phyloP scores from a whole-genome alignment of 2,888 invertebrate genomes.

The Cistogaster globosa region DNA sequence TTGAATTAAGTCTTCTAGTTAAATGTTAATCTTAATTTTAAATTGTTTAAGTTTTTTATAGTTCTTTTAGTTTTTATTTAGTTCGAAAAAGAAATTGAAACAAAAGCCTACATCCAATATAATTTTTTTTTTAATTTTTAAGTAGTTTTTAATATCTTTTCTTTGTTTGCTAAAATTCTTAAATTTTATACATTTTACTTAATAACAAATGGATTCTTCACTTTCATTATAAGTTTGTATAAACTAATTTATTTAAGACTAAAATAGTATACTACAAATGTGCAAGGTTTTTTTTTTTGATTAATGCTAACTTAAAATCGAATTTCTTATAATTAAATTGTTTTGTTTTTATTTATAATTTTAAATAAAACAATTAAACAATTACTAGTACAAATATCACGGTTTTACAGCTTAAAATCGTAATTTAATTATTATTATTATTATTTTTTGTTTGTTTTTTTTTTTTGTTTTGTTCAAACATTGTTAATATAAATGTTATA shows the following conservation, averaged over 20 bases:
- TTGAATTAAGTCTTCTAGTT: conserved; percentile 49
- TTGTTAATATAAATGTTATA: conserved; percentile 12
- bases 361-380: conserved; percentile 69
- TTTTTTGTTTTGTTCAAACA: not conserved
- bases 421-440: conserved; percentile 38
- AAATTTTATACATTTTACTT: conserved; percentile 31
- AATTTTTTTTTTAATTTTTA: not conserved
- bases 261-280: conserved; percentile 60
- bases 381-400: conserved; percentile 81
- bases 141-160: conserved; percentile 6
- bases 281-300: conserved; percentile 48
- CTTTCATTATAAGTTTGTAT: not conserved
- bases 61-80: conserved; percentile 7
- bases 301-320: conserved; percentile 21
- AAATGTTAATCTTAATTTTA: conserved; percentile 14
- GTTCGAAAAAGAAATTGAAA: conserved; percentile 4
- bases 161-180: not conserved
- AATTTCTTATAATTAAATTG: conserved; percentile 25
- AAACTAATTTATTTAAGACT: conserved; percentile 38
- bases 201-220: conserved; percentile 49
- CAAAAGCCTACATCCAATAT: conserved; percentile 22
- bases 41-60: not conserved
- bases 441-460: no score
- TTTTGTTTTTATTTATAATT: conserved; percentile 28
- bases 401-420: conserved; percentile 74